A percentile compares a stretch with the other conserved stretches of the same genome.
Evolutionary conservation across 2,797 vertebrate species (phyloP).

Genomic region (Limosa lapponica): DNA sequence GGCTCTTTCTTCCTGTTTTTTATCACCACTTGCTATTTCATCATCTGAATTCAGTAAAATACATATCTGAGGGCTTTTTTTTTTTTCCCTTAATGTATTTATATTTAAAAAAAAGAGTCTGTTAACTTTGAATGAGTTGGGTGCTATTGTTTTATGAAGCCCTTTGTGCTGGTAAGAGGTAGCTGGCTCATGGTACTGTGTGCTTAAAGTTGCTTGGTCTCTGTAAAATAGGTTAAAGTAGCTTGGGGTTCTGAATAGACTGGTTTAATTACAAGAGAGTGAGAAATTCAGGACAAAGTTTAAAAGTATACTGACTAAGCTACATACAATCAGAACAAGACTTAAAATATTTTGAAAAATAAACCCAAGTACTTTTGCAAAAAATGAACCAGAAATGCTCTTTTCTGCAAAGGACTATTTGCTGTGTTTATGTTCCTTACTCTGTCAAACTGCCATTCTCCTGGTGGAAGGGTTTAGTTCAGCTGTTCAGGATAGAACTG

Average conservation of each 20-base stretch:
- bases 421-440: background rate
- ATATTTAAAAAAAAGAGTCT: too few species aligned
- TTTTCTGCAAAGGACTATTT: background rate
- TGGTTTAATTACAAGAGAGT: background rate
- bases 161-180: background rate
- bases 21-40: background rate
- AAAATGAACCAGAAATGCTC: background rate
- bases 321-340: background rate
- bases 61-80: accelerated
- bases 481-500: background rate
- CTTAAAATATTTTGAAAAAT: background rate
- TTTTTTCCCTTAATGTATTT: background rate
- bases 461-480: background rate
- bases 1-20: background rate
- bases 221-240: background rate
- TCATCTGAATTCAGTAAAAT: background rate
- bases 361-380: background rate
- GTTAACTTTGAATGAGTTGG: background rate
- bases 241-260: background rate
- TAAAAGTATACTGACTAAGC: background rate
- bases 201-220: background rate
- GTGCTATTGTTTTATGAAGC: background rate
- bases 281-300: background rate
- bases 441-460: background rate
- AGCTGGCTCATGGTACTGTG: background rate